A percentile compares a stretch with the other conserved stretches of the same genome.
Conservation (phyloP, 2,797 vertebrate genomes). For the Huso huso region DNA sequence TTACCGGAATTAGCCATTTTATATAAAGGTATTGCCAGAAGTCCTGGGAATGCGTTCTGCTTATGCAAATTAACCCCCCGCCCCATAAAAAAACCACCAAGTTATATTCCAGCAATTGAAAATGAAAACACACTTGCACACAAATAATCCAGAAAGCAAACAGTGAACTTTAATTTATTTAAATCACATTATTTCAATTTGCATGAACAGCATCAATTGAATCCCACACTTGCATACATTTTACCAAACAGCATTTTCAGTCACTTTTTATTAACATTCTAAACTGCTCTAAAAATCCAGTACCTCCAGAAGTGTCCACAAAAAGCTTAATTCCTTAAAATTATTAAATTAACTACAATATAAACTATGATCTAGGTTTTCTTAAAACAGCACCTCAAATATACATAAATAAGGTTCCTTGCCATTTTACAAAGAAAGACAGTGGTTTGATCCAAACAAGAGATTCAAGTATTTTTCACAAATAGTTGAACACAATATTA, state of each 20-base stretch:
- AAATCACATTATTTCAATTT: neutral
- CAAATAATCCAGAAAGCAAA: neutral
- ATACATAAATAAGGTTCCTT: conserved; percentile 44
- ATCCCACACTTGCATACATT: conserved; percentile 26
- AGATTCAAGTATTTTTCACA: conserved; percentile 56
- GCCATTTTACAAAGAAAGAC: conserved; percentile 27
- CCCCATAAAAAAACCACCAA: neutral
- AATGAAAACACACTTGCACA: neutral
- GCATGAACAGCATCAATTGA: conserved; percentile 9
- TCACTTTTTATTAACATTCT: conserved; percentile 35
- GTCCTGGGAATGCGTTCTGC: too few relatives aligned
- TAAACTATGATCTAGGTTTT: too few relatives aligned
- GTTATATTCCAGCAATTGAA: too few relatives aligned
- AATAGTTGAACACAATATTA: conserved; percentile 17
- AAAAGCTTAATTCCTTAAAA: conserved; percentile 4
- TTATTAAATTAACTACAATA: too few relatives aligned
- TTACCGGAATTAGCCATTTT: too few relatives aligned
- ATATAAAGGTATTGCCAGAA: too few relatives aligned
- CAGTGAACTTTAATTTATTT: neutral
- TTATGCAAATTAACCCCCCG: too few relatives aligned
- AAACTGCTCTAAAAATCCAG: conserved; percentile 20
- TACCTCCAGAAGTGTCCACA: conserved; percentile 12
- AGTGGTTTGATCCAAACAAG: conserved; percentile 66
- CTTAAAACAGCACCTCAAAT: conserved; percentile 23
- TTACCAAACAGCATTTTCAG: conserved; percentile 18